Evolutionary conservation across 2,113 vertebrate genomes (phyloP).

Genomic region (Circaetus gallicus): DNA sequence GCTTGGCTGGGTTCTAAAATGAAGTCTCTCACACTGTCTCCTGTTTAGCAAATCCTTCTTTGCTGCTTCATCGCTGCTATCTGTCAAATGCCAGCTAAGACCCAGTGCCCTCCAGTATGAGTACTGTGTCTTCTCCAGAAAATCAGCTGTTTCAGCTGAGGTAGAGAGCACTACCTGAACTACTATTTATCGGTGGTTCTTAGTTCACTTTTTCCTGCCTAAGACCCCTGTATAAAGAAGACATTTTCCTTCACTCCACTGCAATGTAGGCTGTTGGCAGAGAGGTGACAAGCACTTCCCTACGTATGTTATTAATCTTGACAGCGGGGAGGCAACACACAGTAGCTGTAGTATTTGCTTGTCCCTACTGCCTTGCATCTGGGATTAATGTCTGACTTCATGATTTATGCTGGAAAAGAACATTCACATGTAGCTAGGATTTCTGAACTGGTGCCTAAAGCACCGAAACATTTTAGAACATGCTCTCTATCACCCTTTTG

Average conservation of each 20-base stretch:
- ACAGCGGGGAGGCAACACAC: background rate
- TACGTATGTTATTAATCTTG: background rate
- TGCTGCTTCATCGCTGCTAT: background rate
- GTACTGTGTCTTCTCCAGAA: background rate
- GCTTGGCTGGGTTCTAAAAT: background rate
- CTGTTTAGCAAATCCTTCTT: background rate
- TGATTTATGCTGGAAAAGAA: background rate
- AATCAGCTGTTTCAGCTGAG: background rate
- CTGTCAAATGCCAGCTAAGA: background rate
- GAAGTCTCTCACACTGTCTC: background rate
- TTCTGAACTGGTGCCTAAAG: background rate
- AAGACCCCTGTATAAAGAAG: background rate
- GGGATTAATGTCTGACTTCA: background rate
- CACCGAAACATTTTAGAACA: background rate
- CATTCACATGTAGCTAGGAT: background rate
- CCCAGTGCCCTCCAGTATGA: background rate
- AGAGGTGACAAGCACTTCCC: background rate
- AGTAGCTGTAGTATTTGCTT: background rate
- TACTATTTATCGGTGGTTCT: background rate
- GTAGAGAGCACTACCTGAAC: background rate
- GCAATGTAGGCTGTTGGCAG: background rate
- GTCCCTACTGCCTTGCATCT: background rate
- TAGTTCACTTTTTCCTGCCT: background rate
- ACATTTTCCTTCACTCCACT: background rate
- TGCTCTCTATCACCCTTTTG: background rate